A percentile compares a stretch with the other conserved stretches of the same genome.
These are phyloP conservation scores for Anthopleura xanthogrammica DNA, from an alignment of 92 coral and sea anemone genomes.

Conservation along the genomic window DNA sequence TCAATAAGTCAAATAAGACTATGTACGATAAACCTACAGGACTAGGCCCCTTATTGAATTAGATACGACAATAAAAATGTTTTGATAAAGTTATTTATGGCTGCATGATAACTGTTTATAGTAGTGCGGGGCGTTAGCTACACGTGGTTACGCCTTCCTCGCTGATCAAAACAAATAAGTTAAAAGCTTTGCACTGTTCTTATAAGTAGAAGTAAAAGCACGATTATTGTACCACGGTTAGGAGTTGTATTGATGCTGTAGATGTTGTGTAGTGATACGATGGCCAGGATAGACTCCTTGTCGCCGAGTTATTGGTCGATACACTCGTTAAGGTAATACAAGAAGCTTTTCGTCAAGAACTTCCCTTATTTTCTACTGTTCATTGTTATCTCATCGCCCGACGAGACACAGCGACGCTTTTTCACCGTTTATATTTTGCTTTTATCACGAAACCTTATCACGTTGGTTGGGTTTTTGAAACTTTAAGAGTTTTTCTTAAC, in stretches of 20 bases:
- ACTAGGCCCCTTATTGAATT: background rate
- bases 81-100: background rate
- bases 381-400: background rate
- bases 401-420: background rate
- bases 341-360: background rate
- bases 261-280: background rate
- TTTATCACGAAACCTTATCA: background rate
- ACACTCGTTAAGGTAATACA: background rate
- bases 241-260: background rate
- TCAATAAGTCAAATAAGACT: background rate
- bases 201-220: background rate
- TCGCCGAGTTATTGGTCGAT: background rate
- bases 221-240: background rate
- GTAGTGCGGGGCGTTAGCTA: background rate
- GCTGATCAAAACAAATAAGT: background rate
- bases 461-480: background rate
- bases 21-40: background rate
- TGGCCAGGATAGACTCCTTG: background rate
- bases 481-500: background rate
- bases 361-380: background rate
- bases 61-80: background rate
- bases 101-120: background rate
- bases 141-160: background rate
- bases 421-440: background rate
- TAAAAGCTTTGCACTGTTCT: background rate